Conservation (phyloP, 2,888 invertebrate species). For the Trichogramma evanescens region DNA sequence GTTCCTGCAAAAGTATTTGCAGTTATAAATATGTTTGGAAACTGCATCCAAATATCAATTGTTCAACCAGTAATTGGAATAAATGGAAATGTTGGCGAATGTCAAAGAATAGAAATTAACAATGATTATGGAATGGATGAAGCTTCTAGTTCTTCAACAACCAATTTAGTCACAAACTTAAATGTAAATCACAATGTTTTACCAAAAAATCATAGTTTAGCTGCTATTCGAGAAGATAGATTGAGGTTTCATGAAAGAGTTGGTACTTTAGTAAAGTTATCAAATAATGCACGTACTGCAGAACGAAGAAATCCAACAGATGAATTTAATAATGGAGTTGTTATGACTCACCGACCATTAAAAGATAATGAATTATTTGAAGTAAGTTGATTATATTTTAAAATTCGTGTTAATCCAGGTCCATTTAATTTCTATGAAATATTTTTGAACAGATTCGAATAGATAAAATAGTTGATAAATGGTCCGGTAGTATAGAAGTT, state of each 20-base stretch:
- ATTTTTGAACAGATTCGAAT: slow-evolving; percentile 64
- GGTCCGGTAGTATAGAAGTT: slow-evolving; percentile 91
- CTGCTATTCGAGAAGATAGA: slow-evolving; percentile 53
- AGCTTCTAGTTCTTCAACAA: slow-evolving; percentile 40
- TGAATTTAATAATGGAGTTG: slow-evolving; percentile 93
- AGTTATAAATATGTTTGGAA: slow-evolving; percentile 75
- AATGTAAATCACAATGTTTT: slow-evolving; percentile 45
- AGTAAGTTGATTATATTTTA: slow-evolving; percentile 36
- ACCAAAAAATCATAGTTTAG: slow-evolving; percentile 39
- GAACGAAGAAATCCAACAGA: slow-evolving; percentile 82
- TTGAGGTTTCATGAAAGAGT: slow-evolving; percentile 82
- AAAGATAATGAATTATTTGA: slow-evolving; percentile 87
- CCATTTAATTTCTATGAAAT: background rate
- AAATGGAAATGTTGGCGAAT: slow-evolving; percentile 23
- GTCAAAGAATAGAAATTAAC: slow-evolving; percentile 38
- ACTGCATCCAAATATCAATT: slow-evolving; percentile 71
- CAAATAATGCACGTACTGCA: slow-evolving; percentile 75
- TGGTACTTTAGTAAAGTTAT: slow-evolving; percentile 79
- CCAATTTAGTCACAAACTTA: slow-evolving; percentile 44
- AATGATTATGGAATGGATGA: slow-evolving; percentile 38
- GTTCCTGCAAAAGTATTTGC: slow-evolving; percentile 70
- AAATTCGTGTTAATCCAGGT: background rate
- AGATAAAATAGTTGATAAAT: slow-evolving; percentile 86
- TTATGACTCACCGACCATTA: slow-evolving; percentile 86
- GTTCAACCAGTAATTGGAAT: slow-evolving; percentile 41